A percentile compares a stretch with the other conserved stretches of the same genome.
Evolutionary conservation across 2,888 invertebrate genomes (phyloP).

Genomic region (Nomada flava): DNA sequence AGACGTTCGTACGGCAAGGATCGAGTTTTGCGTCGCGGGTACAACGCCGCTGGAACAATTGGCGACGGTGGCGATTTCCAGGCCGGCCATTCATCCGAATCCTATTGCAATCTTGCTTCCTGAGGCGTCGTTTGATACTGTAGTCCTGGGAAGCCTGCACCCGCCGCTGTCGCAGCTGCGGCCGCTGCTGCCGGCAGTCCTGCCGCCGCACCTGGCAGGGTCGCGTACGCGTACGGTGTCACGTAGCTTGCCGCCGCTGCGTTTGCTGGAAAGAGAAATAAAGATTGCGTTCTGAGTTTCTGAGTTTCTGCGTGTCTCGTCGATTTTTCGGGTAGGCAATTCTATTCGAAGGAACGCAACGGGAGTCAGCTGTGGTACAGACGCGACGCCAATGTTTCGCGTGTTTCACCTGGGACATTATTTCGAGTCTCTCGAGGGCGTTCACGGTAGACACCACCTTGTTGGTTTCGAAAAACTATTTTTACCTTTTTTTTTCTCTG

Average conservation of each 20-base stretch:
- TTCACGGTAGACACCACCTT: no score
- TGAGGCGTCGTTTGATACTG: conserved; percentile 89
- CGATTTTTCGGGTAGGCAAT: conserved; percentile 20
- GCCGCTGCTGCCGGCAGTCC: conserved; percentile 85
- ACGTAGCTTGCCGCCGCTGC: conserved; percentile 89
- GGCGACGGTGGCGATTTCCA: conserved; percentile 4
- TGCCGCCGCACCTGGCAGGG: conserved; percentile 87
- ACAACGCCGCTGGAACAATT: conserved; percentile 8
- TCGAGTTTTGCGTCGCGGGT: conserved; percentile 19
- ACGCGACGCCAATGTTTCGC: no score
- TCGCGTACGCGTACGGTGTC: conserved; percentile 90
- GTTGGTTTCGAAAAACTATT: no score
- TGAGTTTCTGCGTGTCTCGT: neutral
- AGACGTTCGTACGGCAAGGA: conserved; percentile 32
- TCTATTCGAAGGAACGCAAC: neutral
- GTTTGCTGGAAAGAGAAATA: conserved; percentile 74
- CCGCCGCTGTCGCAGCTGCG: conserved; percentile 84
- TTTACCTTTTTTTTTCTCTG: no score
- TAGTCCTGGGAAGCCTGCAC: conserved; percentile 88
- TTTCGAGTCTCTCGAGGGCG: no score
- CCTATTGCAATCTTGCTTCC: conserved; percentile 91
- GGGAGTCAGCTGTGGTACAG: neutral
- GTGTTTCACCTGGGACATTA: no score
- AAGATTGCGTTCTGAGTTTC: neutral
- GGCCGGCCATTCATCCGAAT: conserved; percentile 9